phyloP scores from a whole-genome alignment of 2,113 vertebrate genomes.

The Grammomys surdaster region DNA sequence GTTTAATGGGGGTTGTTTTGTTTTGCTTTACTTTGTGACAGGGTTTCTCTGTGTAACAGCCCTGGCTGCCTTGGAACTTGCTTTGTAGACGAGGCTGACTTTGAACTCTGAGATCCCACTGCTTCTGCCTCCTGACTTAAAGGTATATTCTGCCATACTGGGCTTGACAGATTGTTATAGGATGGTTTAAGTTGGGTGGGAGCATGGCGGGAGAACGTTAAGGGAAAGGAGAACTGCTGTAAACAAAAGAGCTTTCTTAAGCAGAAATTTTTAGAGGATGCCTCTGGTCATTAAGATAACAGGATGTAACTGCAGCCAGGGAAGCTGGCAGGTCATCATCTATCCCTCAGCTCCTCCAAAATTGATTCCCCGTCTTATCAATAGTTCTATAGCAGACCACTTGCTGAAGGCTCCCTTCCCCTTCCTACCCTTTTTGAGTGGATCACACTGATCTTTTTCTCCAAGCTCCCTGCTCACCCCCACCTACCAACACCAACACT shows the following conservation, averaged over 20 bases:
- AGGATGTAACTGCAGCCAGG: background rate
- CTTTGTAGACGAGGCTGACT: too few relatives aligned
- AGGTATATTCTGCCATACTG: too few relatives aligned
- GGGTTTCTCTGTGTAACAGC: too few relatives aligned
- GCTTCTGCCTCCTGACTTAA: too few relatives aligned
- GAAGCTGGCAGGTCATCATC: background rate
- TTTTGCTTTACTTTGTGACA: too few relatives aligned
- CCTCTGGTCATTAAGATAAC: background rate
- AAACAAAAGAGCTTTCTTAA: background rate
- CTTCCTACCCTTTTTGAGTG: background rate
- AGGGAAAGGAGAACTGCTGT: background rate
- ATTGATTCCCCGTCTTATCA: background rate
- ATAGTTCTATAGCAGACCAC: background rate
- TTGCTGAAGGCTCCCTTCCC: background rate
- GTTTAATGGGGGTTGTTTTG: background rate
- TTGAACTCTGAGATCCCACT: too few relatives aligned
- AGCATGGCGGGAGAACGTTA: background rate
- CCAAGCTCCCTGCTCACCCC: background rate
- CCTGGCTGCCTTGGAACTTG: too few relatives aligned
- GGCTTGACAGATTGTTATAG: background rate
- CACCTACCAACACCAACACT: too few relatives aligned
- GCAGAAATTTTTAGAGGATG: background rate
- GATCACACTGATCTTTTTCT: background rate
- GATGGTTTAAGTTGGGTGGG: background rate
- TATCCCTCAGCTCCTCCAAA: background rate